Evolutionary conservation across 2,888 invertebrate species (phyloP).

Genomic region (Drosophila anomelani): DNA sequence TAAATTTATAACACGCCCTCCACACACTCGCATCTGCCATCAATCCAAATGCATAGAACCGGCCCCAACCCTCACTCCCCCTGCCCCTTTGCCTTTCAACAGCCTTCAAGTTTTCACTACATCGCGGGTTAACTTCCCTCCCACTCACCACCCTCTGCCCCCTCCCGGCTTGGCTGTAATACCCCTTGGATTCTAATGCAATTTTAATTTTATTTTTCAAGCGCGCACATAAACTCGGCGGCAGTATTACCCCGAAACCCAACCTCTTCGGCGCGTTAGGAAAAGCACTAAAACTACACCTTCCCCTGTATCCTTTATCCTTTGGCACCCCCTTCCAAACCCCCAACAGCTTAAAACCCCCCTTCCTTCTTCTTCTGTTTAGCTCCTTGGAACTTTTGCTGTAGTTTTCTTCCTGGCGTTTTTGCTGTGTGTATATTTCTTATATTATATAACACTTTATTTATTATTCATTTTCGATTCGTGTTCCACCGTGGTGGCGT

Average conservation of each 20-base stretch:
- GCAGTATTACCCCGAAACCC: constrained; percentile 28
- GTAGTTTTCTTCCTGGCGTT: constrained; percentile 50
- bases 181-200: constrained; percentile 78
- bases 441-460: constrained; percentile 82
- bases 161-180: constrained; percentile 47
- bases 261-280: constrained; percentile 12
- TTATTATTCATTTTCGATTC: constrained; percentile 84
- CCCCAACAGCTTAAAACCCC: constrained; percentile 4
- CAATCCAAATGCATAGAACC: constrained; percentile 59
- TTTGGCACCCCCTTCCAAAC: not conserved
- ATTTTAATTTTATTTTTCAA: constrained; percentile 80
- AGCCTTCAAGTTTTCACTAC: constrained; percentile 70
- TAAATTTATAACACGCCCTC: constrained; percentile 62
- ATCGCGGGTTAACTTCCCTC: constrained; percentile 26
- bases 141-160: not conserved
- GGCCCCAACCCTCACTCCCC: constrained; percentile 11
- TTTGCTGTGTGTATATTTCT: constrained; percentile 67
- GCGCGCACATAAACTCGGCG: constrained; percentile 72
- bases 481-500: constrained; percentile 74
- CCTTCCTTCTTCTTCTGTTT: too few species aligned
- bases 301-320: constrained; percentile 25
- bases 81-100: constrained; percentile 57
- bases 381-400: constrained; percentile 50
- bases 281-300: constrained; percentile 59
- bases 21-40: constrained; percentile 55